Evolutionary conservation across 2,888 invertebrate genomes (phyloP).

Genomic region (Chorisops tibialis): DNA sequence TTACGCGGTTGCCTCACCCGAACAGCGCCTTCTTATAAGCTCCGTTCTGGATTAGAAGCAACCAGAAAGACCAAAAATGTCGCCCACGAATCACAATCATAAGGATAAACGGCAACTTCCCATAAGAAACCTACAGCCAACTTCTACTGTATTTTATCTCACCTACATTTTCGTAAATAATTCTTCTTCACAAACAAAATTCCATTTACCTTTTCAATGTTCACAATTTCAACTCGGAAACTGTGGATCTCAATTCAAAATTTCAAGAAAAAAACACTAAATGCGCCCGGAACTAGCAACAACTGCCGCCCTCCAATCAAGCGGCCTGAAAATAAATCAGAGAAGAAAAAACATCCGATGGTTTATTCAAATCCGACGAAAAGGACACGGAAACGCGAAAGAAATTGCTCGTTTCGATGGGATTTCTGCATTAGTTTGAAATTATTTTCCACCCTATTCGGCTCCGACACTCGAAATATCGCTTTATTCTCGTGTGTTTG

Average conservation of each 20-base stretch:
- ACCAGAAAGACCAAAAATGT: no score
- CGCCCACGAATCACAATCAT: no score
- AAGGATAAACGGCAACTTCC: no score
- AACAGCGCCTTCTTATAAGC: no score
- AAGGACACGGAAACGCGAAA: constrained; percentile 21
- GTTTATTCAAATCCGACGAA: constrained; percentile 22
- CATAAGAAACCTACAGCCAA: no score
- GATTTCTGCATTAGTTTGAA: not conserved
- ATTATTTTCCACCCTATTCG: no score
- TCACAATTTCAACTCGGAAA: not conserved
- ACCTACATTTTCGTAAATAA: no score
- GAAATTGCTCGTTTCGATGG: constrained; percentile 16
- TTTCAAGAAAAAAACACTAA: not conserved
- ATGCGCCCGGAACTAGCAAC: not conserved
- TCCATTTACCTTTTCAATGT: constrained; percentile 30
- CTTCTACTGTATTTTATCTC: no score
- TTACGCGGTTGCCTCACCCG: no score
- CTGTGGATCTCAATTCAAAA: no score
- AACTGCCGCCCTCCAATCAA: not conserved
- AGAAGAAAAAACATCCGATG: constrained; percentile 28
- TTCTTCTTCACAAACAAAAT: not conserved
- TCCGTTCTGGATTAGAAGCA: no score
- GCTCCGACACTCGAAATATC: no score
- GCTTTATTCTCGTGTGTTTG: constrained; percentile 14
- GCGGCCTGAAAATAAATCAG: constrained; percentile 23